A percentile compares a stretch with the other conserved stretches of the same genome.
Evolutionary conservation across 2,888 invertebrate species (phyloP).

Genomic region (Abrostola tripartita): DNA sequence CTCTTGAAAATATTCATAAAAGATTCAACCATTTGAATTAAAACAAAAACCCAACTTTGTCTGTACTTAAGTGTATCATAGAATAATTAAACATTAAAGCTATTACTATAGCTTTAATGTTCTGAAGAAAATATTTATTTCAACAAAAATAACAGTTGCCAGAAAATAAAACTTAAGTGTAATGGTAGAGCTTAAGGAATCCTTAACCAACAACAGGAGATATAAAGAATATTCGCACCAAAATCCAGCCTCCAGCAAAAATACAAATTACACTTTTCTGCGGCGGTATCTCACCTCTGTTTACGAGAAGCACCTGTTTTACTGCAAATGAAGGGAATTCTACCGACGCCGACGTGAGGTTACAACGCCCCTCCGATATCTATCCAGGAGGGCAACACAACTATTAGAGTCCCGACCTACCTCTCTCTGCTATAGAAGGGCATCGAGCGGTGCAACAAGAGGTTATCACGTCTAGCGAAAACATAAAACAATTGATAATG

Average conservation of each 20-base stretch:
- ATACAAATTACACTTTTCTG: slow-evolving; percentile 4
- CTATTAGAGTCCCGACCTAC: not conserved
- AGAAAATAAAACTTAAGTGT: no score
- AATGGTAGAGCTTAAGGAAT: not conserved
- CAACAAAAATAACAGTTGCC: no score
- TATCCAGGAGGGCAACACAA: not conserved
- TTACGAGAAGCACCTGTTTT: slow-evolving; percentile 13
- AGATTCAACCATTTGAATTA: no score
- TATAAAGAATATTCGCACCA: not conserved
- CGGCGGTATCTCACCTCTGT: not conserved
- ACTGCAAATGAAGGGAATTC: slow-evolving; percentile 11
- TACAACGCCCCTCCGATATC: not conserved
- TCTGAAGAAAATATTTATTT: no score
- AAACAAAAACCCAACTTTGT: no score
- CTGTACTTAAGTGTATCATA: no score
- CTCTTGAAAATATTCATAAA: no score
- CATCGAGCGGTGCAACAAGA: slow-evolving; percentile 20
- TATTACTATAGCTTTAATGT: no score
- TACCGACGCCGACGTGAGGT: not conserved
- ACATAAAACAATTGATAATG: slow-evolving; percentile 52
- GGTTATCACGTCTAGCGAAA: slow-evolving; percentile 44
- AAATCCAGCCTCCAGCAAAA: not conserved
- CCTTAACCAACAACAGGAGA: not conserved
- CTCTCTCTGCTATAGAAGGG: slow-evolving; percentile 7
- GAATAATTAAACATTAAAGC: no score